phyloP scores from a whole-genome alignment of 2,888 invertebrate species.

The Theodoxus fluviatilis region DNA sequence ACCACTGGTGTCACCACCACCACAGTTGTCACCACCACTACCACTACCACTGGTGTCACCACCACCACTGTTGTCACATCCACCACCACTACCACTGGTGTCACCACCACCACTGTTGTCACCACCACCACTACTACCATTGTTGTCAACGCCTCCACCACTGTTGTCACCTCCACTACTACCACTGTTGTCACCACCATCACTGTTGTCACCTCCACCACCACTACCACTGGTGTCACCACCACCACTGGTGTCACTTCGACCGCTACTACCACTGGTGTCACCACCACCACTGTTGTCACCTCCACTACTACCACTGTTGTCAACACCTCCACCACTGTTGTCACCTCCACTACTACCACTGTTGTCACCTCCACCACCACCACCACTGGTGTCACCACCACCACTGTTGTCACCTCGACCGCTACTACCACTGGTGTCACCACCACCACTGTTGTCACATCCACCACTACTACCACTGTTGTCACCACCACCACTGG shows the following conservation, averaged over 20 bases:
- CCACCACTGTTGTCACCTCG: background rate
- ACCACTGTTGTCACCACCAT: slow-evolving; percentile 8
- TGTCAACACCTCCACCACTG: slow-evolving; percentile 1
- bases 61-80: slow-evolving; percentile 10
- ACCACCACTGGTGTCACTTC: slow-evolving; percentile 10
- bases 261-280: slow-evolving; percentile 5
- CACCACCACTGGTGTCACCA: background rate
- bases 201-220: slow-evolving; percentile 1
- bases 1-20: background rate
- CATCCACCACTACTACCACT: background rate
- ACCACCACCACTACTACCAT: slow-evolving; percentile 16
- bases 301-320: slow-evolving; percentile 13
- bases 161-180: background rate
- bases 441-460: background rate
- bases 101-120: slow-evolving; percentile 4
- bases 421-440: background rate
- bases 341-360: background rate
- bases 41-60: background rate
- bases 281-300: background rate
- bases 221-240: slow-evolving; percentile 12
- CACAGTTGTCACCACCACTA: background rate
- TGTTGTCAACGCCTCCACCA: slow-evolving; percentile 1
- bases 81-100: slow-evolving; percentile 17
- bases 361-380: background rate
- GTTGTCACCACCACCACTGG: background rate